Base-by-base conservation (phyloP, 1,140 invertebrate species). In the Cydia strobilella region DNA sequence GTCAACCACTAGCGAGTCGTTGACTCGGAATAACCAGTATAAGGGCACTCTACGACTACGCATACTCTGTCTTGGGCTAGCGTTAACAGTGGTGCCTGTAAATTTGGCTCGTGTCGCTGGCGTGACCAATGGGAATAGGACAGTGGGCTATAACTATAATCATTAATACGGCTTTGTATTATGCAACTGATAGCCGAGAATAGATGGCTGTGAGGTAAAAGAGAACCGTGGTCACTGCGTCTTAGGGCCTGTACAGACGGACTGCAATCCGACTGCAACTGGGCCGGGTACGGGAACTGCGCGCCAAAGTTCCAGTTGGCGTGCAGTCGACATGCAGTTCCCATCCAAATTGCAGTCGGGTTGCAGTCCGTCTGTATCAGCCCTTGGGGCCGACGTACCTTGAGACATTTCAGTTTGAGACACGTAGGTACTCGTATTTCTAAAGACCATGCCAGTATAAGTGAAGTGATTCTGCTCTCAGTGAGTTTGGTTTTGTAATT, bases 131-230 rank as follows among this genome's bases (percentile, higher is more conserved):
- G 18, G 9, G 18, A 59, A 20, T 23, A 59, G 1, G 18, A 7
- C n/a, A 45, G 65, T 18, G 65, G 31, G 65, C 65, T 69, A 69
- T 69, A 69, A 69, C 65, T n/a, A 69, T 69, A 69, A 69, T 39
- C 65, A 69, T 69, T 69, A 69, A 69, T 69, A n/a, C 31, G 15
- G 65, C 65, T 66, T 66, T 13, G 63, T 66, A 69, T 69, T 69
- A 69, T 69, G 65, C 65, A 69, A 69, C 27, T 69, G 65, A 69
- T 69, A 69, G 65, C 65, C 65, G 15, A 69, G 65, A 69, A 69
- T 69, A 69, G 27, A 35, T 31, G 63, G 65, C 48, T 51, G 48
- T 51, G 54, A 23, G 18, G 23, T 59, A 59, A 59, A 59, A 59
- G 54, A 59, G 54, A 59, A 23, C 54, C 12, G 54, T 59, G 20